These are phyloP conservation scores for Eonycteris spelaea DNA, from an alignment of 2,113 vertebrate genomes.

Conservation along the genomic window DNA sequence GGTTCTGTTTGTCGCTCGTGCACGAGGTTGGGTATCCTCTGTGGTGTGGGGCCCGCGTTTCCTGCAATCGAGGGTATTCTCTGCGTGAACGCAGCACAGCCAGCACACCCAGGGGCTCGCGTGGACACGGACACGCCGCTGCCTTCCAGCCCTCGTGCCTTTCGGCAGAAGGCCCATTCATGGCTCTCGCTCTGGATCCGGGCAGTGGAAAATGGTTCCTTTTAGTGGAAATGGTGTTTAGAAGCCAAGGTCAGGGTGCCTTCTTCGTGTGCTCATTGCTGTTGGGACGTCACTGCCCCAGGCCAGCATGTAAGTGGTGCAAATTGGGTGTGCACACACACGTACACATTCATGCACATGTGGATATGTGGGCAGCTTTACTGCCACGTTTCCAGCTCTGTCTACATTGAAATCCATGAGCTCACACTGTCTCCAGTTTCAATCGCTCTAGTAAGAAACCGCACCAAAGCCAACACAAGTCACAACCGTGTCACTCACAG, in stretches of 20 bases:
- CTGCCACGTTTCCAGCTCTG: background rate
- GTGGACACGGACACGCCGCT: accelerated
- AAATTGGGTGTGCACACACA: background rate
- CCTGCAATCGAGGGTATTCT: background rate
- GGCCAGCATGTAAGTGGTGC: background rate
- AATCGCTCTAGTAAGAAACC: background rate
- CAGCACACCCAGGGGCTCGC: background rate
- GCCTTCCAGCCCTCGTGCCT: background rate
- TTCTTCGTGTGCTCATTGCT: background rate
- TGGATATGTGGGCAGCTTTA: too few relatives aligned
- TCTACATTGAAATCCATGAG: background rate
- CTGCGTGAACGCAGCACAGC: background rate
- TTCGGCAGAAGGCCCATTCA: background rate
- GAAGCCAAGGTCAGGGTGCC: background rate
- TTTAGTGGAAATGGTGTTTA: background rate
- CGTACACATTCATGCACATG: too few relatives aligned
- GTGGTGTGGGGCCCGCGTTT: accelerated
- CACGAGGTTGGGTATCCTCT: background rate
- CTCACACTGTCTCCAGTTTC: background rate
- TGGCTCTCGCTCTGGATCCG: background rate
- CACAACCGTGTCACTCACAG: background rate
- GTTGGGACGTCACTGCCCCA: background rate
- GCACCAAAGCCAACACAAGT: background rate
- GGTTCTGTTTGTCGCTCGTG: background rate
- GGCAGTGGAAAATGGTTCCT: background rate